Evolutionary conservation across 2,797 vertebrate genomes (phyloP), one percentile per base, ranked within the genome.

Genomic region (Melanotaenia parkinsoni): DNA sequence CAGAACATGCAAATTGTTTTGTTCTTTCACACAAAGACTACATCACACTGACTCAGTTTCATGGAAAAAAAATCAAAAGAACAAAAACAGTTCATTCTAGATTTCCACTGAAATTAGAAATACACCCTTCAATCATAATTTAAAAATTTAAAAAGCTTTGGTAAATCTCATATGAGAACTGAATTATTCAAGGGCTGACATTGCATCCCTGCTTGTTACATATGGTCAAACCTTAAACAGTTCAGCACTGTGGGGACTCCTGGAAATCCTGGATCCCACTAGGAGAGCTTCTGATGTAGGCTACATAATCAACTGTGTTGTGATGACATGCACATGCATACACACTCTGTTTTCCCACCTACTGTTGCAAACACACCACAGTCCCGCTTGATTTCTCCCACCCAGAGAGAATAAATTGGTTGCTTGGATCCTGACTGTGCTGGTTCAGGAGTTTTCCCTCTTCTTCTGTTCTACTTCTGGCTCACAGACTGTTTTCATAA

Each of bases 401-500:
- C 69, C 68, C 81, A 72, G 76, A 80, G 70, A 74, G 51, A 37
- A 79, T 81, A 81, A 76, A 70, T 81, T 83, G 81, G 82, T 81
- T 81, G 81, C 67, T 85, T 67, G 79, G 81, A 72, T 72, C 80
- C 77, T 74, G 47, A 76, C 72, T 76, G 70, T 79, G 65, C 70
- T 78, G 33, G 33, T 35, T 9, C 33, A 35, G 33, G 33, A 35
- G 28, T 35, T 35, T 35, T 35, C 33, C 33, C 33, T 35, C 33
- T 28, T 28, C 28, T 28, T 28, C 28, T 28, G 28, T 28, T 28
- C 28, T 28, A 28, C 28, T 28, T 28, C 28, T 28, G 28, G 28
- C 28, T 28, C 28, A 28, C 28, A 28, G 28, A 28, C 28, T 28
- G 28, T 28, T 28, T 28, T 28, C 43, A 80, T 40, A 78, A 83